These are phyloP conservation scores for Panthera leo DNA, from an alignment of 2,113 vertebrate genomes.

Conservation along the genomic window DNA sequence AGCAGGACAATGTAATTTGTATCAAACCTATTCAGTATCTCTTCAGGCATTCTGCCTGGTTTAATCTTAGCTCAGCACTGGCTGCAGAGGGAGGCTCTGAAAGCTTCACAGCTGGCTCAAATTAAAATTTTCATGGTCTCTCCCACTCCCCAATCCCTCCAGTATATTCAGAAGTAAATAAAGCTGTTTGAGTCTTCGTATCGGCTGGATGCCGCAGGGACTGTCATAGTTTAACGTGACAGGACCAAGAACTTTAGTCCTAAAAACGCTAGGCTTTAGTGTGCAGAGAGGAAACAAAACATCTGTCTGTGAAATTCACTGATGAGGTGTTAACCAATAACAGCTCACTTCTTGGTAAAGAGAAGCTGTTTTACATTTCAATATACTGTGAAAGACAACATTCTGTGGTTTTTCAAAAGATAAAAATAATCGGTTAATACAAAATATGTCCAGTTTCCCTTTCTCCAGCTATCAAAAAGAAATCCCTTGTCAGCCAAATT, in stretches of 20 bases:
- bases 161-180: conserved; percentile 63
- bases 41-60: conserved; percentile 86
- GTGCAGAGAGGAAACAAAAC: conserved; percentile 44
- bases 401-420: conserved; percentile 30
- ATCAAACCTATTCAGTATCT: conserved; percentile 89
- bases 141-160: background rate
- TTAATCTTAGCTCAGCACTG: conserved; percentile 79
- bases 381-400: background rate
- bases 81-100: conserved; percentile 77
- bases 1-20: conserved; percentile 91
- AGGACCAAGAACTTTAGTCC: conserved; percentile 50
- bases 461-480: background rate
- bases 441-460: background rate
- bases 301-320: conserved; percentile 34
- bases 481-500: background rate
- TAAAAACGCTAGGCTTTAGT: conserved; percentile 13
- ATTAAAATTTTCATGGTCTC: conserved; percentile 63
- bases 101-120: conserved; percentile 78
- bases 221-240: conserved; percentile 65
- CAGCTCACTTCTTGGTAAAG: conserved; percentile 9
- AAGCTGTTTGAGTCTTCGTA: conserved; percentile 62
- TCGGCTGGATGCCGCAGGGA: conserved; percentile 21
- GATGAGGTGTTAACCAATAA: conserved; percentile 34
- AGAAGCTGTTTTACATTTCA: conserved; percentile 31
- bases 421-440: conserved; percentile 8